Evolutionary conservation across 1,140 invertebrate genomes (phyloP).

Genomic region (Matsumurasca onukii): DNA sequence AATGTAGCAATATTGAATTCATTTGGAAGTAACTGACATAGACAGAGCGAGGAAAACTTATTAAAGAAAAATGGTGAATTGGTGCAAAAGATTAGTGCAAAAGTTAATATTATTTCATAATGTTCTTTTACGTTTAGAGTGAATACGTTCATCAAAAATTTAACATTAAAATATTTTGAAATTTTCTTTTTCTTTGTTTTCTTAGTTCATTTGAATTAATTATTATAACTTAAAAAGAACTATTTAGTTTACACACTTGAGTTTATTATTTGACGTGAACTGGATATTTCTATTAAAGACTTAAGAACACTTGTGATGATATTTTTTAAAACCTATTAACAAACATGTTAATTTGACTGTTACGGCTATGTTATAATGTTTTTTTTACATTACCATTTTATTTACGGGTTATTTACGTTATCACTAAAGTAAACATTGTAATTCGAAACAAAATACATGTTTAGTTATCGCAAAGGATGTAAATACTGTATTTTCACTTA

Average conservation of each 20-base stretch:
- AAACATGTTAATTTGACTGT: neutral
- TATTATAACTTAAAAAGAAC: too few relatives aligned
- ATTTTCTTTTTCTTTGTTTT: neutral
- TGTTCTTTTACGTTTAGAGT: neutral
- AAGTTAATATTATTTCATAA: neutral
- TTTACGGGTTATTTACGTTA: neutral
- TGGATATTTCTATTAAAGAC: too few relatives aligned
- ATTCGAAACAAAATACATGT: neutral
- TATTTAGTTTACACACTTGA: too few relatives aligned
- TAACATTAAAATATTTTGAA: neutral
- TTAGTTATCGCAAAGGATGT: neutral
- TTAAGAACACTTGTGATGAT: too few relatives aligned
- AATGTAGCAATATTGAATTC: neutral
- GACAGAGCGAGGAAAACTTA: too few relatives aligned
- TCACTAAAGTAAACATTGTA: too few relatives aligned
- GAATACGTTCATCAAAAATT: neutral
- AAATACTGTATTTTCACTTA: neutral
- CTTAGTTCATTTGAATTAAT: neutral
- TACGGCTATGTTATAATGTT: neutral
- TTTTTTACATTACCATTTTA: neutral
- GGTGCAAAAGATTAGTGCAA: neutral
- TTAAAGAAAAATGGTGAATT: neutral
- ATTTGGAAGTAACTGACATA: neutral
- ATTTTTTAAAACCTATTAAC: neutral
- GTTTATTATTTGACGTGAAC: too few relatives aligned